A percentile compares a stretch with the other conserved stretches of the same genome.
Conservation (phyloP, 2,113 vertebrate species). For the Candoia aspera region DNA sequence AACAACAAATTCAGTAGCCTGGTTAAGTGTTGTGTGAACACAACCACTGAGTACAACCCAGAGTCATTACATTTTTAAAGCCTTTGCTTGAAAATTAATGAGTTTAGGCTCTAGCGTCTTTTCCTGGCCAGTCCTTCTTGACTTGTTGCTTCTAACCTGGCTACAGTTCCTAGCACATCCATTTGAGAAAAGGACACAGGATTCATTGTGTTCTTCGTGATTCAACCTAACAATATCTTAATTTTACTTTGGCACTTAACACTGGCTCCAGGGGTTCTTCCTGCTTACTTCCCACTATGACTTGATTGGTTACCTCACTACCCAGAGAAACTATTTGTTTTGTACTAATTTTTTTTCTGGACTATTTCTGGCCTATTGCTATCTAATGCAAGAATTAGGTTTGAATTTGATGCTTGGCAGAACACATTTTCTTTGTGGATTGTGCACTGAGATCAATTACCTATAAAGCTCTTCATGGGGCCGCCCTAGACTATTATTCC, state of each 20-base stretch:
- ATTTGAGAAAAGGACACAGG: neutral
- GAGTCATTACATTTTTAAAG: neutral
- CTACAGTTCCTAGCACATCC: neutral
- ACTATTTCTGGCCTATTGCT: neutral
- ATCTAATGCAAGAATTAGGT: neutral
- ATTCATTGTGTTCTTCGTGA: neutral
- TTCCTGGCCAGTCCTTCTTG: neutral
- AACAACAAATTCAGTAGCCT: neutral
- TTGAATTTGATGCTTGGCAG: neutral
- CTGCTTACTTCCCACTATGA: neutral
- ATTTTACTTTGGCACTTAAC: neutral
- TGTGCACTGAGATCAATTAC: neutral
- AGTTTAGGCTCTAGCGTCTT: too few relatives aligned
- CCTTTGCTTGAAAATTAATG: too few relatives aligned
- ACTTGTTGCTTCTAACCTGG: neutral
- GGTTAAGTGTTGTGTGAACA: neutral
- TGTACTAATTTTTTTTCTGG: neutral
- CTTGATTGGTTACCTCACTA: neutral
- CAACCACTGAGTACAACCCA: neutral
- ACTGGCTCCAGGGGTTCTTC: neutral
- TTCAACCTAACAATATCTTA: neutral
- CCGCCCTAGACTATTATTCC: neutral
- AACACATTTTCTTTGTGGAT: neutral
- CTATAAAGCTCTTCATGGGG: neutral
- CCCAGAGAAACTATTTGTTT: neutral